Conservation (phyloP, 2,888 invertebrate genomes). For the Pomacea canaliculata region DNA sequence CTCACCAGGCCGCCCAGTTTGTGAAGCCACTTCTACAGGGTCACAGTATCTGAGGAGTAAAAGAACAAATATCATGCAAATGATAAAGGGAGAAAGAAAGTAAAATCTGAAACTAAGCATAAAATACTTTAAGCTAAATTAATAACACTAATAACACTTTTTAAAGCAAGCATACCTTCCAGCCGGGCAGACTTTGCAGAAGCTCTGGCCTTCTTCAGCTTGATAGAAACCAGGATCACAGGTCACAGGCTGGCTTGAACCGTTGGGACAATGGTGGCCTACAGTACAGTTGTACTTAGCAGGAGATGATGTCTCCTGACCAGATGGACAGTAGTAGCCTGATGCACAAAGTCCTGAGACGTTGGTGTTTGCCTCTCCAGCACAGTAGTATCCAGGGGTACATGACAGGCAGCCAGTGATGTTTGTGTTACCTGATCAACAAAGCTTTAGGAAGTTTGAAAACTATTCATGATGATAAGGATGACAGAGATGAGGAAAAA, state of each 20-base stretch:
- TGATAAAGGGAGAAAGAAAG: neutral
- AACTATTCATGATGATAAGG: no score
- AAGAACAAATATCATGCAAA: neutral
- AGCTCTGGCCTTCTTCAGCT: constrained; percentile 53
- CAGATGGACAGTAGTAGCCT: constrained; percentile 88
- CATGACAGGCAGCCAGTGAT: constrained; percentile 56
- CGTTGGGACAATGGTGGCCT: constrained; percentile 64
- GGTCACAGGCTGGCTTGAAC: constrained; percentile 50
- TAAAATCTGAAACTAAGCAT: neutral
- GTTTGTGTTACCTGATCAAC: constrained; percentile 49
- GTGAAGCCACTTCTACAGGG: constrained; percentile 51
- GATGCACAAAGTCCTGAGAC: constrained; percentile 58
- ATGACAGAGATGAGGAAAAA: no score
- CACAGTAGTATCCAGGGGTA: constrained; percentile 63
- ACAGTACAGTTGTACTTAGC: constrained; percentile 59
- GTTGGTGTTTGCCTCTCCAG: constrained; percentile 53
- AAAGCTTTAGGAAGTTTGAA: no score
- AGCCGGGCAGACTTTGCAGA: constrained; percentile 59
- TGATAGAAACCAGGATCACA: constrained; percentile 63
- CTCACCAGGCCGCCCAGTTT: constrained; percentile 40
- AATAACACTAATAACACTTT: no score
- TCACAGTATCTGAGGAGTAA: constrained; percentile 54
- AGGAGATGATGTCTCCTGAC: constrained; percentile 83
- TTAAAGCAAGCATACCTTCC: constrained; percentile 51
- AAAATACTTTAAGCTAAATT: neutral